phyloP scores from a whole-genome alignment of 2,113 vertebrate genomes.

The Lichenostomus cassidix region DNA sequence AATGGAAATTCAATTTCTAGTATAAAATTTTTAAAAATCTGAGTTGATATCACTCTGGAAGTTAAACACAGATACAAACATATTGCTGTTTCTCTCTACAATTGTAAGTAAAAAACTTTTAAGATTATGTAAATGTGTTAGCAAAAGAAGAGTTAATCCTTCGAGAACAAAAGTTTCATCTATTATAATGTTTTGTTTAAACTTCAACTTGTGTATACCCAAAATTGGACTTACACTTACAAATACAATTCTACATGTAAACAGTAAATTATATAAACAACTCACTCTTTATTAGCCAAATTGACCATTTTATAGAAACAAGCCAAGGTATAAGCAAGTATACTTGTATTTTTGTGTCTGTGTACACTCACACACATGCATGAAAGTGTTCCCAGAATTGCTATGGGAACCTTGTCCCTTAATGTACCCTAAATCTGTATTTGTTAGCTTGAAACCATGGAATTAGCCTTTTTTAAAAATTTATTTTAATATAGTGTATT shows the following conservation, averaged over 20 bases:
- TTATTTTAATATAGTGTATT: background rate
- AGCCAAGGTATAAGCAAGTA: background rate
- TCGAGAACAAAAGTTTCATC: background rate
- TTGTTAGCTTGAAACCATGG: background rate
- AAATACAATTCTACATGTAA: background rate
- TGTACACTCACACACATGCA: background rate
- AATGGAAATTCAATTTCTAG: background rate
- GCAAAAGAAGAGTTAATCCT: background rate
- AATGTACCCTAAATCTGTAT: background rate
- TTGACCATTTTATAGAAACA: background rate
- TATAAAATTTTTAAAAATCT: background rate
- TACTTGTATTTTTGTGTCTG: background rate
- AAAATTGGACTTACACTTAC: background rate
- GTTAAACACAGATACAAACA: background rate
- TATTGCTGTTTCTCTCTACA: background rate
- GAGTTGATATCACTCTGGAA: background rate
- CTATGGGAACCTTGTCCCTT: background rate
- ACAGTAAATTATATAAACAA: conserved; percentile 1
- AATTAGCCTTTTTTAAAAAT: background rate
- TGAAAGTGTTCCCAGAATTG: background rate
- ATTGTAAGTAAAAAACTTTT: background rate
- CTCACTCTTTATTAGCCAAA: background rate
- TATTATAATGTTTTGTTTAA: background rate
- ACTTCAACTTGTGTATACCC: background rate
- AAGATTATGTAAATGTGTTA: background rate